Conservation (phyloP, 2,888 invertebrate species). For the Nephrocerus scutellatus region DNA sequence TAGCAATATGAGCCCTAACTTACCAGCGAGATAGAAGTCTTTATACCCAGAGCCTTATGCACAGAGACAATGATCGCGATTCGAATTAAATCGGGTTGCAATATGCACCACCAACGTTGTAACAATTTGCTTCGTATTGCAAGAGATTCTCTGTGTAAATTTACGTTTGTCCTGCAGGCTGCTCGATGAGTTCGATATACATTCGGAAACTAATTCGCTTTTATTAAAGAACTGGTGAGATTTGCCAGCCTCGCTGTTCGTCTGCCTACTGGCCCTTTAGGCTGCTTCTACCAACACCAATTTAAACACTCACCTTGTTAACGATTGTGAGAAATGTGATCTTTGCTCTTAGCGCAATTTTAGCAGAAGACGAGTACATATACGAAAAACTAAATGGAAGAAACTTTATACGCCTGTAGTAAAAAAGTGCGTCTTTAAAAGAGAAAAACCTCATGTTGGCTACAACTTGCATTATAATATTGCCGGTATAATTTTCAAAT, state of each 20-base stretch:
- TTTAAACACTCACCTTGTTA: constrained; percentile 47
- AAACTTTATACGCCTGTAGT: too few relatives aligned
- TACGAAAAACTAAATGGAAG: too few relatives aligned
- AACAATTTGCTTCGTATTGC: constrained; percentile 1
- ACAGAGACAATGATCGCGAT: constrained; percentile 1
- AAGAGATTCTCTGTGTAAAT: constrained; percentile 17
- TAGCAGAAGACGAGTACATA: too few relatives aligned
- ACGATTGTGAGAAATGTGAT: constrained; percentile 31
- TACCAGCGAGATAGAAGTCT: constrained; percentile 1
- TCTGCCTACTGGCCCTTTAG: constrained; percentile 24
- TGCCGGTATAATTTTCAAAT: background rate
- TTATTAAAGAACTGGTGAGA: too few relatives aligned
- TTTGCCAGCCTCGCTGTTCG: constrained; percentile 13
- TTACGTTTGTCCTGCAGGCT: constrained; percentile 14
- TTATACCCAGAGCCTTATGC: background rate
- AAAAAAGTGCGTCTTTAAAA: too few relatives aligned
- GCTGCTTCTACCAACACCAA: constrained; percentile 46
- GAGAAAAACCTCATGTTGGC: too few relatives aligned
- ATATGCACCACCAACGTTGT: background rate
- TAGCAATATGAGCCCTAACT: constrained; percentile 23
- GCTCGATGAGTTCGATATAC: constrained; percentile 5
- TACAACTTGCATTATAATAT: too few relatives aligned
- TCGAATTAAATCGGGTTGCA: too few relatives aligned
- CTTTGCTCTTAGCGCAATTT: background rate
- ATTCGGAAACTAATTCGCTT: too few relatives aligned